Percentiles rank a stretch among this genome's conserved stretches.
These are phyloP conservation scores for Cromileptes altivelis DNA, from an alignment of 2,113 vertebrate genomes.

Conservation along the genomic window DNA sequence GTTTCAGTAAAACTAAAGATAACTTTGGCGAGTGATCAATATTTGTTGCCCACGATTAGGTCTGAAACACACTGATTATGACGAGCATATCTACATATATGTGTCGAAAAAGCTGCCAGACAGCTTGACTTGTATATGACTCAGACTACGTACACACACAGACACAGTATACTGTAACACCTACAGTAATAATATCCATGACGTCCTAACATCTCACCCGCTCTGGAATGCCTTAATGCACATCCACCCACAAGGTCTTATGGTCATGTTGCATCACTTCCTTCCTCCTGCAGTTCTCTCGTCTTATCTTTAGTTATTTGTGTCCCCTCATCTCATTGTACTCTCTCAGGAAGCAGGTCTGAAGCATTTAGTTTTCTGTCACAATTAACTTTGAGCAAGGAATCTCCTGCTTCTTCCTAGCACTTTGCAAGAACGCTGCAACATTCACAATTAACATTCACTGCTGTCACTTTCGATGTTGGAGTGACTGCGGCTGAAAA, in stretches of 20 bases:
- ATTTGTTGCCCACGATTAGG: not conserved
- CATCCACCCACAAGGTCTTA: conserved; percentile 37
- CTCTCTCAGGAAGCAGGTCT: conserved; percentile 21
- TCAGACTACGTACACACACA: not conserved
- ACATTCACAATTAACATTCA: conserved; percentile 10
- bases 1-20: not conserved
- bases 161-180: not conserved
- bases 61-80: not conserved
- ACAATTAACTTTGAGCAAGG: not conserved
- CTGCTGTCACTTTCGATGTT: conserved; percentile 8
- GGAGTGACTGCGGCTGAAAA: conserved; percentile 1
- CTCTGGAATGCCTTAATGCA: conserved; percentile 8
- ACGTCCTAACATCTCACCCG: not conserved
- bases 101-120: not conserved
- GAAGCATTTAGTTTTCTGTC: not conserved
- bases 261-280: conserved; percentile 36
- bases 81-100: not conserved
- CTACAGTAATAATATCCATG: conserved; percentile 10
- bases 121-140: not conserved
- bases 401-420: not conserved
- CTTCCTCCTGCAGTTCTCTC: conserved; percentile 33
- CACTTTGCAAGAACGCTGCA: not conserved
- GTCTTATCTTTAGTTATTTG: conserved; percentile 16
- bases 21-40: not conserved
- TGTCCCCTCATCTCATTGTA: conserved; percentile 9